phyloP scores from a whole-genome alignment of 2,888 invertebrate species.

The Andrena trimmerana region DNA sequence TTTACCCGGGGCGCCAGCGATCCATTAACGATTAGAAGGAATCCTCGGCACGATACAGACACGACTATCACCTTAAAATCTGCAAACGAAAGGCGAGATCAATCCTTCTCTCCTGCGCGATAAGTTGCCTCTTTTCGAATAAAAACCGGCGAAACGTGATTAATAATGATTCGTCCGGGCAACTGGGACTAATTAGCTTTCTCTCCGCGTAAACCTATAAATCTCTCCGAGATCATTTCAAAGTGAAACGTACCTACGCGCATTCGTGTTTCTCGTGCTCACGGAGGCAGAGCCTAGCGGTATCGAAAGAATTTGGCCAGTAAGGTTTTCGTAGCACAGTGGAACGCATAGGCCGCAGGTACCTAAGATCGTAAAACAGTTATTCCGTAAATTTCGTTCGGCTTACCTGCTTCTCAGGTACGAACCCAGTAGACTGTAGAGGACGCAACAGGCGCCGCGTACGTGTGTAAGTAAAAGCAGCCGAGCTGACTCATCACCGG shows the following conservation, averaged over 20 bases:
- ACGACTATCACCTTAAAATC: not conserved
- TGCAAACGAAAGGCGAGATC: slow-evolving; percentile 1
- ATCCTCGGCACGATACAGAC: not conserved
- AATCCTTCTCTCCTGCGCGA: not conserved
- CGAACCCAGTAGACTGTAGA: slow-evolving; percentile 29
- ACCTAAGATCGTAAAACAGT: slow-evolving; percentile 21
- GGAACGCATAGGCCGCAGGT: slow-evolving; percentile 11
- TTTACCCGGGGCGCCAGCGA: not conserved
- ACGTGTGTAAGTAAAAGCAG: not conserved
- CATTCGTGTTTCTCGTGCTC: not conserved
- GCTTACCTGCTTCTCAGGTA: slow-evolving; percentile 61
- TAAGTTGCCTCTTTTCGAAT: not conserved
- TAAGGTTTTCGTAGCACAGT: too few relatives aligned
- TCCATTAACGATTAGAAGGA: not conserved
- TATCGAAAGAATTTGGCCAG: too few relatives aligned
- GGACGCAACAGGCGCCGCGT: slow-evolving; percentile 15
- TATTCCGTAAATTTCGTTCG: slow-evolving; percentile 20
- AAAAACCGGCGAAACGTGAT: slow-evolving; percentile 33
- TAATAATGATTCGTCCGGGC: slow-evolving; percentile 45
- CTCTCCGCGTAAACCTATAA: slow-evolving; percentile 16
- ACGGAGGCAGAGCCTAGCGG: not conserved
- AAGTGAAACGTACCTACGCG: slow-evolving; percentile 23
- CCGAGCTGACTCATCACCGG: slow-evolving; percentile 52
- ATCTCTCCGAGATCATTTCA: slow-evolving; percentile 15
- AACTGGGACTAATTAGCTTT: slow-evolving; percentile 52